A percentile compares a stretch with the other conserved stretches of the same genome.
Evolutionary conservation across 92 coral and sea anemone species (phyloP).

Genomic region (Bergia puertoricense): DNA sequence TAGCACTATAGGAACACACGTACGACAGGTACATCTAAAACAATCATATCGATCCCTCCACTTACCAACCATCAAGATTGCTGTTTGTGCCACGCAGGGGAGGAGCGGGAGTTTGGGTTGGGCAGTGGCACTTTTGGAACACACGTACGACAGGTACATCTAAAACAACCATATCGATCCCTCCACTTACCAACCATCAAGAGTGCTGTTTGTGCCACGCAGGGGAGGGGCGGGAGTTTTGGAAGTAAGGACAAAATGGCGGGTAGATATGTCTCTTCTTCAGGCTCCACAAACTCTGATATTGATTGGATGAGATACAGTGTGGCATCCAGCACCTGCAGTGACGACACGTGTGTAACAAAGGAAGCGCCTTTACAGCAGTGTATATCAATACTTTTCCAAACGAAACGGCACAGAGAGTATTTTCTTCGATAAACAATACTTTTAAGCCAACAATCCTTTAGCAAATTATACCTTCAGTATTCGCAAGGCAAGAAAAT

Average conservation of each 20-base stretch:
- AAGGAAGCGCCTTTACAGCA: neutral
- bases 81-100: too few species aligned
- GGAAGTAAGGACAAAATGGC: slow-evolving; percentile 88
- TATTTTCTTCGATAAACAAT: too few species aligned
- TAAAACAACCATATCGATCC: neutral
- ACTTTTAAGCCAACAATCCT: too few species aligned
- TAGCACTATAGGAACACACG: too few species aligned
- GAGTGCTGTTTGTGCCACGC: slow-evolving; percentile 91
- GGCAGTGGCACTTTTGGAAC: too few species aligned
- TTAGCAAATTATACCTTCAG: too few species aligned
- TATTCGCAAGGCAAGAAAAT: too few species aligned
- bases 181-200: slow-evolving; percentile 94
- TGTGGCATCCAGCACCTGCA: slow-evolving; percentile 83
- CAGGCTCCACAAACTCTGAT: slow-evolving; percentile 93
- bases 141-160: neutral
- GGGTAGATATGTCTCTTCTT: slow-evolving; percentile 86
- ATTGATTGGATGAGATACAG: slow-evolving; percentile 87
- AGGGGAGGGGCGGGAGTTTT: slow-evolving; percentile 78
- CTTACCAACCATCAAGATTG: too few species aligned
- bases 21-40: too few species aligned
- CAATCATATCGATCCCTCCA: too few species aligned
- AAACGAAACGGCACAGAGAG: neutral
- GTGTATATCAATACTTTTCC: neutral
- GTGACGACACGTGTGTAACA: neutral
- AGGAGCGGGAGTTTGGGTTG: too few species aligned